Conservation (phyloP, 2,888 invertebrate species). For the Acanthosoma haemorrhoidale region DNA sequence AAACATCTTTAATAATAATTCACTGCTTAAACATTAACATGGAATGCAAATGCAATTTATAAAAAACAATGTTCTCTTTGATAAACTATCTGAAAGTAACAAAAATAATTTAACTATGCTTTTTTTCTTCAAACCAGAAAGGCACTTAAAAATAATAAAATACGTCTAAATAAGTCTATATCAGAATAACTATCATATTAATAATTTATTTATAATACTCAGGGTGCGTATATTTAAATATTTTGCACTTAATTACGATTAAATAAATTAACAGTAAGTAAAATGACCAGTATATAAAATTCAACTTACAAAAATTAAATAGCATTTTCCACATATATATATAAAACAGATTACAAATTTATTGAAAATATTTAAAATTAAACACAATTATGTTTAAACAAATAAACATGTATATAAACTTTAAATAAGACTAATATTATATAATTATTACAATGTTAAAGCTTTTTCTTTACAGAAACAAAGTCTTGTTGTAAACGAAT, state of each 20-base stretch:
- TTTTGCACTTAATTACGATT: neutral
- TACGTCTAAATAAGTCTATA: constrained; percentile 10
- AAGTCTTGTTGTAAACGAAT: neutral
- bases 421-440: neutral
- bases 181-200: neutral
- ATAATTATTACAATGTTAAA: neutral
- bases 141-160: constrained; percentile 4
- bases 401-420: neutral
- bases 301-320: constrained; percentile 9
- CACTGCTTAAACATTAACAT: neutral
- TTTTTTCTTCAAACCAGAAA: constrained; percentile 7
- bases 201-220: constrained; percentile 21
- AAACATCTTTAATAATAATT: neutral
- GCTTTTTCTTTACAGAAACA: neutral
- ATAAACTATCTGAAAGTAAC: constrained; percentile 19
- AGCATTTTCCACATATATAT: neutral
- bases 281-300: constrained; percentile 27
- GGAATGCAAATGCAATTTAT: neutral
- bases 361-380: constrained; percentile 9
- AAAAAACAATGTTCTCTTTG: neutral
- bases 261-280: constrained; percentile 29
- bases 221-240: constrained; percentile 7
- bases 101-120: constrained; percentile 21
- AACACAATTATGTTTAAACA: neutral
- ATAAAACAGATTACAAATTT: neutral